These are phyloP conservation scores for Etia nguti DNA, from an alignment of 2,113 vertebrate species.

Conservation along the genomic window DNA sequence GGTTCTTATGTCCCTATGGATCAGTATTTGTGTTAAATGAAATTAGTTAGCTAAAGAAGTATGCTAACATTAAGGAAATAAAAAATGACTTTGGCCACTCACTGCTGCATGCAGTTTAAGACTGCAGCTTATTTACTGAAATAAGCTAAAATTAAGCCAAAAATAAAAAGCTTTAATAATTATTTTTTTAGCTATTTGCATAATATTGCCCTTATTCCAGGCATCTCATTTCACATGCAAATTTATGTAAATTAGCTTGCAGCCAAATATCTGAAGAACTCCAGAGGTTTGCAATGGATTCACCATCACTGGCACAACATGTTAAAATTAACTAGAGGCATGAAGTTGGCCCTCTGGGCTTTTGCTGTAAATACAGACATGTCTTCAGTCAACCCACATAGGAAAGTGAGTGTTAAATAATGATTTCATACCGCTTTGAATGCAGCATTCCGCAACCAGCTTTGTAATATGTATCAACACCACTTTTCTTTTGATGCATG, in stretches of 20 bases:
- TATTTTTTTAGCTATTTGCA: slow-evolving; percentile 28
- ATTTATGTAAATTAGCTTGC: slow-evolving; percentile 38
- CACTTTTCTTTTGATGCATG: not conserved
- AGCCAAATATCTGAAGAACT: slow-evolving; percentile 19
- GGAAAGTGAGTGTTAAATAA: not conserved
- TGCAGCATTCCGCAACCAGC: not conserved
- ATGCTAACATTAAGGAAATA: not conserved
- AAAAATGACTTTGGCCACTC: not conserved
- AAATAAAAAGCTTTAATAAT: slow-evolving; percentile 24
- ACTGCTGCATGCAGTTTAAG: not conserved
- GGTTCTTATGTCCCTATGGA: not conserved
- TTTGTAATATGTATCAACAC: not conserved
- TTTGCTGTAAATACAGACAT: not conserved
- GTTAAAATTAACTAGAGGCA: slow-evolving; percentile 10
- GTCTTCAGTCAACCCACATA: not conserved
- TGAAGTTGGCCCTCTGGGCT: slow-evolving; percentile 11
- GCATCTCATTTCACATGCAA: slow-evolving; percentile 37
- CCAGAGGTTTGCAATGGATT: not conserved
- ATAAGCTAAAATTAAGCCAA: not conserved
- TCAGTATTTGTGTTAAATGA: not conserved
- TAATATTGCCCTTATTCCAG: slow-evolving; percentile 17
- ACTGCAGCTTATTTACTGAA: not conserved
- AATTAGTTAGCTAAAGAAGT: not conserved
- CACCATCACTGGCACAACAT: slow-evolving; percentile 10
- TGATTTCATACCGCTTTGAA: not conserved